Conservation (phyloP, 2,797 vertebrate genomes). For the Podargus strigoides region DNA sequence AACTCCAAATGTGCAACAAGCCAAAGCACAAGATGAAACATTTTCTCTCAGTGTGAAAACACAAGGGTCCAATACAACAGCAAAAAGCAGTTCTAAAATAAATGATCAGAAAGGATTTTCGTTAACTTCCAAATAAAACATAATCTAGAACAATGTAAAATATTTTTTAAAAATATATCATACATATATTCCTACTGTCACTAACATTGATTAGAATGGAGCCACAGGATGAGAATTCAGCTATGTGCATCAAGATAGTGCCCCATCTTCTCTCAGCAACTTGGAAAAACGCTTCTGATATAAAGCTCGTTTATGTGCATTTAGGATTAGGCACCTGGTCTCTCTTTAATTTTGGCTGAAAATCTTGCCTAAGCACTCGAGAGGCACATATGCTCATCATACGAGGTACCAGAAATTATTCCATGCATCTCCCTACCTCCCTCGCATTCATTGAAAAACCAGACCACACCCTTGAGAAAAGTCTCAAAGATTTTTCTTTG, state of each 20-base stretch:
- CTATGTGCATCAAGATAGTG: neutral
- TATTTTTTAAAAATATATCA: rapidly evolving
- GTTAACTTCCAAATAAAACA: neutral
- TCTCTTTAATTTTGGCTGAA: neutral
- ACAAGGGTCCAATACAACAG: neutral
- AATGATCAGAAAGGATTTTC: neutral
- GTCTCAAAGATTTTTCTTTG: neutral
- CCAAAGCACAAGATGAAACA: neutral
- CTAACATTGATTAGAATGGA: neutral
- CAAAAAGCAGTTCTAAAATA: neutral
- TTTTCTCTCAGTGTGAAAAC: neutral
- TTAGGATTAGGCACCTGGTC: neutral
- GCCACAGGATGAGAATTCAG: neutral
- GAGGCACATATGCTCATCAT: neutral
- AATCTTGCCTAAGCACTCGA: neutral
- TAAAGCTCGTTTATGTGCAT: neutral
- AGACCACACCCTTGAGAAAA: neutral
- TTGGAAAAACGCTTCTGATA: neutral
- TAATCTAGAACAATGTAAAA: neutral
- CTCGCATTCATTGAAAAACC: neutral
- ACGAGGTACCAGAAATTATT: neutral
- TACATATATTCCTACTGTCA: neutral
- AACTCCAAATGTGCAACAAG: neutral
- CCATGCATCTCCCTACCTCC: neutral
- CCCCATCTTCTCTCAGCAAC: neutral